Base-by-base conservation (phyloP, 2,113 vertebrate genomes). In the Odocoileus virginianus region DNA sequence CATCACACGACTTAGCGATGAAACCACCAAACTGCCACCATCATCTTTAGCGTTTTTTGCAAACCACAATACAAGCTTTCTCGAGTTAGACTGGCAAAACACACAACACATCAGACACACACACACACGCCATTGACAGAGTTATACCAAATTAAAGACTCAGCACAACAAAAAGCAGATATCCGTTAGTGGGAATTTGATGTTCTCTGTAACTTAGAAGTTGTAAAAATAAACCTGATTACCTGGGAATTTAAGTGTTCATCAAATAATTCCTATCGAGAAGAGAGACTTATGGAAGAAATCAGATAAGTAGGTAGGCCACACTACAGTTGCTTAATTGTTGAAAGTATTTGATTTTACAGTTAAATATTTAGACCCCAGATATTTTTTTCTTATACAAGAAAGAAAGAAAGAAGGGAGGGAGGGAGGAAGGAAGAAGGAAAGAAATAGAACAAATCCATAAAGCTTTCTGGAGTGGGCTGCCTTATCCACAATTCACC, bases 11-110 rank as follows among this genome's bases (percentile, higher is more conserved):
- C 67, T 74, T 40, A 74, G 67, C 21, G 36, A 40, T 36, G 23
- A 74, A 74, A 25, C 67, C 67, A 71, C n/a, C n/a, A 40, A 40
- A 71, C 67, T 36, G 6, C 19, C 21, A 74, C 67, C 10, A 40
- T 82, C 87, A 58, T 96, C 97, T 98, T 97, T 87, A 52, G 95
- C 96, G 82, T 3, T 55, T 92, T 94, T 45, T 0, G 8, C 4
- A 74, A 67, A 91, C 15, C 30, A 58, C 0, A 5, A 6, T 87
- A 76, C 55, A 36, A n/a, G 90, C 43, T 90, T 87, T 94, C 89
- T 95, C 50, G 9, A 94, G 79, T 54, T 94, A 58, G 60, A 47
- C 16, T 96, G 97, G 84, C 52, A 91, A 96, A 97, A 54, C n/a
- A 76, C 81, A 84, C n/a, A 11, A n/a, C 27, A 40, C 58, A 84